Evolutionary conservation across 2,113 vertebrate genomes (phyloP), one percentile per base, ranked within the genome.

Genomic region (Ochotona curzoniae): DNA sequence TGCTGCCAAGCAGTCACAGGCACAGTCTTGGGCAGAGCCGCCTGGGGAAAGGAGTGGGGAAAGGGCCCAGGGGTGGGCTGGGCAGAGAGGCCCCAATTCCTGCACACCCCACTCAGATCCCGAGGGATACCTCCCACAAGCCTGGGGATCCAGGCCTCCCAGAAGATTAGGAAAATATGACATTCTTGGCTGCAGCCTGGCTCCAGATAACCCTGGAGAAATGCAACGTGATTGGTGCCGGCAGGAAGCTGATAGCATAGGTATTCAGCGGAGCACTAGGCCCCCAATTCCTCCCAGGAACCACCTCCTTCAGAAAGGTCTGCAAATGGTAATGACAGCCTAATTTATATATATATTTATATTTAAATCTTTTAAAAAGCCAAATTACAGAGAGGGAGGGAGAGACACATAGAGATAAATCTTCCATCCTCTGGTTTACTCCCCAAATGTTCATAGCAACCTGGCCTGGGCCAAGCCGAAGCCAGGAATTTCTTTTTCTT

Each of bases 141-240:
- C 51, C 87, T 63, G 64, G 81, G 69, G 87, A 84, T 71, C 32
- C 51, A 38, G n/a, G 51, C 73, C 70, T 78, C 92, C 57, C 35
- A 76, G 78, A 64, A 93, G 85, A 96, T 96, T 96, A 95, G 83
- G n/a, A 79, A 83, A 94, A n/a, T 61, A 83, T 90, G 74, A 49
- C 85, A 94, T 96, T 94, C 89, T 70, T 96, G 96, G 96, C 83
- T 73, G 73, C 70, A 83, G 74, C 71, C 51, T 94, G 92, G 79
- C 51, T 71, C 83, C 88, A 90, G 84, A 93, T 69, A 94, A 92
- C 82, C 47, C 74, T 0, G 1, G 49, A 81, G 70, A 90, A 94
- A 82, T 26, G 1, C 21, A 57, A 63, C 81, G 75, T 30, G 44
- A 32, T 80, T 9, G 75, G 80, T 84, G 67, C 86, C 38, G 64